phyloP scores from a whole-genome alignment of 2,888 invertebrate species.

The Drosophila fungiperda region DNA sequence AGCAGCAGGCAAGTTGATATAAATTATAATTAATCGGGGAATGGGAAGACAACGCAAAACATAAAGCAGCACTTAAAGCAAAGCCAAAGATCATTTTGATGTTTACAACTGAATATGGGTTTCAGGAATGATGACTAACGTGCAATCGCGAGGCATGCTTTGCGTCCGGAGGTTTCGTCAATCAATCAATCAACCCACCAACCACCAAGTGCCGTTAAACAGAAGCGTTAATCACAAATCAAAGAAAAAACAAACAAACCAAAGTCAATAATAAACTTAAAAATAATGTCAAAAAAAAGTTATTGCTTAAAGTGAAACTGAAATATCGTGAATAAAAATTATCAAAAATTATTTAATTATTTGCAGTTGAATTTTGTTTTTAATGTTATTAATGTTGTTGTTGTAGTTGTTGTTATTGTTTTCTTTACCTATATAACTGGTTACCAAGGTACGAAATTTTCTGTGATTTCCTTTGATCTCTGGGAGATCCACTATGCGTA shows the following conservation, averaged over 20 bases:
- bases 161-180: slow-evolving; percentile 56
- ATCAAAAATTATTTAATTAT: slow-evolving; percentile 5
- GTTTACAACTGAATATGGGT: slow-evolving; percentile 20
- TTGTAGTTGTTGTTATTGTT: slow-evolving; percentile 26
- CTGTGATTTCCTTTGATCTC: slow-evolving; percentile 99
- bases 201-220: slow-evolving; percentile 44
- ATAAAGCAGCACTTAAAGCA: slow-evolving; percentile 42
- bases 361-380: slow-evolving; percentile 4
- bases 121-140: slow-evolving; percentile 61
- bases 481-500: slow-evolving; percentile 95
- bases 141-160: slow-evolving; percentile 72
- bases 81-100: slow-evolving; percentile 38
- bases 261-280: slow-evolving; percentile 14
- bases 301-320: slow-evolving; percentile 12
- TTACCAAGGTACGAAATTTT: slow-evolving; percentile 99
- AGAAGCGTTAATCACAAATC: slow-evolving; percentile 15
- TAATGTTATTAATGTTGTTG: slow-evolving; percentile 17
- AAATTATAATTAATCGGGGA: background rate
- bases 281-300: background rate
- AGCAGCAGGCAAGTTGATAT: background rate
- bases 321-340: slow-evolving; percentile 4
- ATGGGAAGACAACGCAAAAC: slow-evolving; percentile 1
- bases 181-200: slow-evolving; percentile 8
- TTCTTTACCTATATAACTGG: slow-evolving; percentile 98
- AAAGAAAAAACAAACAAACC: slow-evolving; percentile 1